These are phyloP conservation scores for Napeogenes inachia DNA, from an alignment of 2,888 invertebrate species.

Conservation along the genomic window DNA sequence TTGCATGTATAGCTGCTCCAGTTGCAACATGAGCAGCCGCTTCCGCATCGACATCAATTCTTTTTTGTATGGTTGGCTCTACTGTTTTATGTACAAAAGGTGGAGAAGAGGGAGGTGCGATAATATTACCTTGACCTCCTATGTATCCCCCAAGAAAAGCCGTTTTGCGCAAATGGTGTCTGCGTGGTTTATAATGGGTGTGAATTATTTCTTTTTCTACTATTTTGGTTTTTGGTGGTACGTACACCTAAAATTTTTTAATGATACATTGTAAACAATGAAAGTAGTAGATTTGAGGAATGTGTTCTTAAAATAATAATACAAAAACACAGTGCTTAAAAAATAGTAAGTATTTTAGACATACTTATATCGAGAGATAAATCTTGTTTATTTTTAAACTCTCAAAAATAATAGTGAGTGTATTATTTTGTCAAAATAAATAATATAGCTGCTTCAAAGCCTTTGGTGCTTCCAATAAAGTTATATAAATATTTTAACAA, in stretches of 20 bases:
- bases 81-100: conserved; percentile 32
- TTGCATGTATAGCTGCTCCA: conserved; percentile 32
- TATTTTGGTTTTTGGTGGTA: conserved; percentile 45
- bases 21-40: conserved; percentile 38
- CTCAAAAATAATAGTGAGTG: neutral
- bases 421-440: conserved; percentile 25
- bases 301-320: neutral
- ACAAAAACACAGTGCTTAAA: conserved; percentile 15
- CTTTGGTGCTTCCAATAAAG: conserved; percentile 38
- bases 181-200: conserved; percentile 52
- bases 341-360: neutral
- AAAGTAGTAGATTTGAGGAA: neutral
- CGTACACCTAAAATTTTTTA: conserved; percentile 47
- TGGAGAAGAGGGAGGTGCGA: conserved; percentile 30
- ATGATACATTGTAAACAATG: neutral
- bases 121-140: conserved; percentile 41
- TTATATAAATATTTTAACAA: conserved; percentile 36
- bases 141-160: conserved; percentile 56
- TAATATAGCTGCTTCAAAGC: conserved; percentile 43
- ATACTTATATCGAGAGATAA: conserved; percentile 5
- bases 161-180: conserved; percentile 52
- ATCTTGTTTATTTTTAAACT: neutral
- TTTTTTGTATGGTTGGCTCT: conserved; percentile 49
- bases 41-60: conserved; percentile 52
- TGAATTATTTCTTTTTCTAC: conserved; percentile 51